Evolutionary conservation across 2,113 vertebrate species (phyloP).

Genomic region (Ellobius talpinus): DNA sequence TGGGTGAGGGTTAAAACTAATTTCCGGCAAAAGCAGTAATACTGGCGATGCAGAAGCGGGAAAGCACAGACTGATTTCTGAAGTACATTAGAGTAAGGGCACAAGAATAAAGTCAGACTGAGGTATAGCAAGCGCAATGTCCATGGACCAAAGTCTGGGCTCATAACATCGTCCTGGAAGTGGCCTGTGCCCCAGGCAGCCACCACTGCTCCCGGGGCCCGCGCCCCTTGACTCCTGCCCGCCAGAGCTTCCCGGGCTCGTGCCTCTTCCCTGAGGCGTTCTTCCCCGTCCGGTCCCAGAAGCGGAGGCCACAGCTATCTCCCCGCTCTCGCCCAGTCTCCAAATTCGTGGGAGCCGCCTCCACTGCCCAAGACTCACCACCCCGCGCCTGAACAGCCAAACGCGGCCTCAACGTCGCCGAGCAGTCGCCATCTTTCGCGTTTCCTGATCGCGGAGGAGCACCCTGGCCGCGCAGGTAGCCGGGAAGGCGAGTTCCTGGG

Average conservation of each 20-base stretch:
- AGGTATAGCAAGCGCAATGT: not conserved
- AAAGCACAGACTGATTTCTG: conserved; percentile 51
- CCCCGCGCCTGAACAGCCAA: conserved; percentile 69
- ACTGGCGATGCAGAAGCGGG: conserved; percentile 59
- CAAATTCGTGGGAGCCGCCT: conserved; percentile 37
- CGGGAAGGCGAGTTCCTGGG: conserved; percentile 76
- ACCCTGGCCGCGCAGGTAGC: conserved; percentile 55
- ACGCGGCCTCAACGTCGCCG: conserved; percentile 81
- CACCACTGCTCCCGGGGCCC: conserved; percentile 42
- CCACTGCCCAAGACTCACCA: conserved; percentile 76
- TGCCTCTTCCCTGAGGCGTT: conserved; percentile 63
- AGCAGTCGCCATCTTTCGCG: conserved; percentile 82
- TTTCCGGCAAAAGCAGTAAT: conserved; percentile 1
- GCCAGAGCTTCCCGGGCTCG: conserved; percentile 7
- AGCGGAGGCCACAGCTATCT: not conserved
- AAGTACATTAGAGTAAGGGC: conserved; percentile 43
- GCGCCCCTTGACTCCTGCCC: conserved; percentile 44
- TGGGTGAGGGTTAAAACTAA: not conserved
- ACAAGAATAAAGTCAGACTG: not conserved
- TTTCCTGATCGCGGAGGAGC: conserved; percentile 76
- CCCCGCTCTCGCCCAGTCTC: conserved; percentile 40
- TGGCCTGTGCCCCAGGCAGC: conserved; percentile 15
- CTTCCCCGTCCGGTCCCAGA: conserved; percentile 13
- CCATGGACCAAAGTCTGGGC: not conserved
- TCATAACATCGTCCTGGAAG: not conserved